A percentile compares a stretch with the other conserved stretches of the same genome.
These are phyloP conservation scores for Pyrgilauda ruficollis DNA, from an alignment of 2,113 vertebrate genomes.

Conservation along the genomic window DNA sequence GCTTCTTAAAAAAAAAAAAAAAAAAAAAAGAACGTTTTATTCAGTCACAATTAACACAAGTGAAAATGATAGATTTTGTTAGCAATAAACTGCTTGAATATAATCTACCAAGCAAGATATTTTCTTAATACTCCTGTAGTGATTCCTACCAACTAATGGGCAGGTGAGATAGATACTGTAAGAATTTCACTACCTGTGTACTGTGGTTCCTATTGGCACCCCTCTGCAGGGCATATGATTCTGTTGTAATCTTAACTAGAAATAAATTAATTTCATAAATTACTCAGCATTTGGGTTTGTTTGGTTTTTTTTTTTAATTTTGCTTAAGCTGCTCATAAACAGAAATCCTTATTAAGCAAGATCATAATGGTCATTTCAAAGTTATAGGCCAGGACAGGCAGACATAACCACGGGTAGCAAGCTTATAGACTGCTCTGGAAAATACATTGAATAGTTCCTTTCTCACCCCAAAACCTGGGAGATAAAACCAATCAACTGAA, in stretches of 20 bases:
- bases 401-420: not conserved
- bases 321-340: not conserved
- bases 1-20: not conserved
- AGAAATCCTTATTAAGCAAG: not conserved
- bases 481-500: not conserved
- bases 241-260: not conserved
- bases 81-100: not conserved
- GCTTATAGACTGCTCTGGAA: not conserved
- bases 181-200: not conserved
- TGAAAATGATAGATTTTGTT: not conserved
- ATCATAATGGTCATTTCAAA: not conserved
- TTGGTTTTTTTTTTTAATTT: not conserved
- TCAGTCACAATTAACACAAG: not conserved
- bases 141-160: not conserved
- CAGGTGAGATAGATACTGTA: not conserved
- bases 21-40: not conserved
- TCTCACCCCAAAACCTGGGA: not conserved
- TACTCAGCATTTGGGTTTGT: not conserved
- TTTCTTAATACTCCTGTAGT: not conserved
- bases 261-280: not conserved
- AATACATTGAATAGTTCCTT: not conserved
- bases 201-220: not conserved
- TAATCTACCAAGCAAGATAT: not conserved
- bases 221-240: not conserved
- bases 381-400: not conserved